Conservation (phyloP, 2,888 invertebrate genomes). For the Oscheius onirici region DNA sequence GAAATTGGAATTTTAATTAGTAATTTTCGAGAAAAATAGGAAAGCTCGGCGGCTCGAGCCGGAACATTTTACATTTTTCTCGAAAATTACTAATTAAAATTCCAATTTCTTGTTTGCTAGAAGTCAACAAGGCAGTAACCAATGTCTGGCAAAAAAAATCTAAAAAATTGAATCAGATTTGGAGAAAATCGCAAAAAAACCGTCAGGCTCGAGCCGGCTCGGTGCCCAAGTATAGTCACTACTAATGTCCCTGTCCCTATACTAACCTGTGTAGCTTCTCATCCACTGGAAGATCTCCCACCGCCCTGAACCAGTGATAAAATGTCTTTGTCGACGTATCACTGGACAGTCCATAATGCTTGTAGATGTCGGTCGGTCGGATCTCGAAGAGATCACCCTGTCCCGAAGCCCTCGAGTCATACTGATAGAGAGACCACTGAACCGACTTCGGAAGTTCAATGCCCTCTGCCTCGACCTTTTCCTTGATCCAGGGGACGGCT, state of each 20-base stretch:
- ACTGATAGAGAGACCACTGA: constrained; percentile 33
- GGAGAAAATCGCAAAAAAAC: too few species aligned
- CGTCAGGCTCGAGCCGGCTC: too few species aligned
- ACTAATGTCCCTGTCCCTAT: neutral
- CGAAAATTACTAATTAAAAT: too few species aligned
- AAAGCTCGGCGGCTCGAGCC: too few species aligned
- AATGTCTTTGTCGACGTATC: constrained; percentile 34
- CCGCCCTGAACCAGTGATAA: constrained; percentile 47
- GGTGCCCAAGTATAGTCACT: too few species aligned
- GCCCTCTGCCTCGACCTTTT: constrained; percentile 37
- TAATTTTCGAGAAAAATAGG: too few species aligned
- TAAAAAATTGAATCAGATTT: too few species aligned
- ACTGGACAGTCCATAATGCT: constrained; percentile 44
- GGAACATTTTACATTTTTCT: too few species aligned
- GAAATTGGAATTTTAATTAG: too few species aligned
- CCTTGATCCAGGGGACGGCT: constrained; percentile 45
- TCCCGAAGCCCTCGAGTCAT: constrained; percentile 39
- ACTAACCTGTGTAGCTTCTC: constrained; percentile 46
- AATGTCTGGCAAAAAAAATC: too few species aligned
- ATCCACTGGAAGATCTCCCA: constrained; percentile 42
- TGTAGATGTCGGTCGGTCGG: constrained; percentile 47
- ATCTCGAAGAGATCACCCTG: constrained; percentile 53
- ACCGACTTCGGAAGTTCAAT: constrained; percentile 37
- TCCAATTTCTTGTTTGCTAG: too few species aligned
- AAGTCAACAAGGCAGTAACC: too few species aligned